Evolutionary conservation across 2,113 vertebrate species (phyloP).

Genomic region (Gnathonemus echidnorhynchus): DNA sequence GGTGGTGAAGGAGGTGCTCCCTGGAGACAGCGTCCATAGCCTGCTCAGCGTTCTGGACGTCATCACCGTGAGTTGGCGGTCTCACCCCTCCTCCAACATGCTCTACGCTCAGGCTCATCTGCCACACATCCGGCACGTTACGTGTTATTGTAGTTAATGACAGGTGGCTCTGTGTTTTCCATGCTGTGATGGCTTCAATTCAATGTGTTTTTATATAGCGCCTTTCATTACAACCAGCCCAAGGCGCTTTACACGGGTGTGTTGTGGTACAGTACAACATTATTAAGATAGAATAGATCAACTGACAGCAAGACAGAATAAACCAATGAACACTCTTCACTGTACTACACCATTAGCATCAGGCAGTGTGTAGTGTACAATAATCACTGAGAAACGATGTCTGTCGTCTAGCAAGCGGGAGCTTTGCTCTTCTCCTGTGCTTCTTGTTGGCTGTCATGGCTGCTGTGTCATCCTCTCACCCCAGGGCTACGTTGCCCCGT

Average conservation of each 20-base stretch:
- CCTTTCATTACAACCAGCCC: not conserved
- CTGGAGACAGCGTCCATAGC: slow-evolving; percentile 91
- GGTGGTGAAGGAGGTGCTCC: slow-evolving; percentile 86
- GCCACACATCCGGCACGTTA: not conserved
- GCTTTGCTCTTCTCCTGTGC: not conserved
- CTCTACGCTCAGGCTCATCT: too few species aligned
- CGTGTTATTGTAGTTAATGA: not conserved
- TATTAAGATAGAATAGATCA: not conserved
- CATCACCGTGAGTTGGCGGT: slow-evolving; percentile 76
- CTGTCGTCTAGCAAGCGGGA: not conserved
- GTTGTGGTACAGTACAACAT: not conserved
- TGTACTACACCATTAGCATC: not conserved
- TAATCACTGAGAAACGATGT: not conserved
- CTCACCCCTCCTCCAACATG: not conserved
- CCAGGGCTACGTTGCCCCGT: slow-evolving; percentile 82
- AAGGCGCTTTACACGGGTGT: not conserved
- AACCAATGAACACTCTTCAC: not conserved
- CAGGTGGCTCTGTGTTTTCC: not conserved
- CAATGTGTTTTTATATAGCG: not conserved
- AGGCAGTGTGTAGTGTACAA: not conserved
- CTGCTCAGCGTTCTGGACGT: slow-evolving; percentile 91
- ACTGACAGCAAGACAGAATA: not conserved
- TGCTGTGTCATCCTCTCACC: not conserved
- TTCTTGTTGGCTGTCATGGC: not conserved
- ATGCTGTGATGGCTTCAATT: not conserved